Conservation (phyloP, 2,797 vertebrate genomes). For the Dromococcyx pavoninus region DNA sequence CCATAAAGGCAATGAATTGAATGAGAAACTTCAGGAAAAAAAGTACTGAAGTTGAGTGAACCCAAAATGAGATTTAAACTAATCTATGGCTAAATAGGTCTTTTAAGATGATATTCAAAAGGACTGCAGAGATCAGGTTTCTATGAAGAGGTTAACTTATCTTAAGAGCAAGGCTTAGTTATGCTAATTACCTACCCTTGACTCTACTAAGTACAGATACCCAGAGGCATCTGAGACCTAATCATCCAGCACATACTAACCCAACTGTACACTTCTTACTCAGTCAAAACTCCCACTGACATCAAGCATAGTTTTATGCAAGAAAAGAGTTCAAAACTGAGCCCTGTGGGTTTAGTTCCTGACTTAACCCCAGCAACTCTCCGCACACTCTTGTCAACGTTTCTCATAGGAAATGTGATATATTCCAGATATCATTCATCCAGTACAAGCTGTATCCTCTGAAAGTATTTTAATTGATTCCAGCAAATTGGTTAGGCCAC, state of each 20-base stretch:
- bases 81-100: background rate
- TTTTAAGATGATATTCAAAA: background rate
- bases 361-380: background rate
- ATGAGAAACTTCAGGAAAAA: background rate
- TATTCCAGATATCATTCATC: background rate
- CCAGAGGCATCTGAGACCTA: background rate
- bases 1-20: background rate
- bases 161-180: background rate
- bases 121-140: background rate
- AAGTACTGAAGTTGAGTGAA: background rate
- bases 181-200: background rate
- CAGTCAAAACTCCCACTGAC: background rate
- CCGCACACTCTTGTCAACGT: background rate
- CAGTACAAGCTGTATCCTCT: conserved; percentile 4
- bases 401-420: conserved; percentile 39
- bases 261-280: background rate
- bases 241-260: background rate
- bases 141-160: background rate
- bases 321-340: conserved; percentile 12
- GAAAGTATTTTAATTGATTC: background rate
- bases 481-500: background rate
- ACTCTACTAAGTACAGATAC: background rate
- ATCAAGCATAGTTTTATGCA: background rate
- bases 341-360: background rate
- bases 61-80: background rate